These are phyloP conservation scores for Pyxicephalus adspersus DNA, from an alignment of 2,113 vertebrate genomes.

Conservation along the genomic window DNA sequence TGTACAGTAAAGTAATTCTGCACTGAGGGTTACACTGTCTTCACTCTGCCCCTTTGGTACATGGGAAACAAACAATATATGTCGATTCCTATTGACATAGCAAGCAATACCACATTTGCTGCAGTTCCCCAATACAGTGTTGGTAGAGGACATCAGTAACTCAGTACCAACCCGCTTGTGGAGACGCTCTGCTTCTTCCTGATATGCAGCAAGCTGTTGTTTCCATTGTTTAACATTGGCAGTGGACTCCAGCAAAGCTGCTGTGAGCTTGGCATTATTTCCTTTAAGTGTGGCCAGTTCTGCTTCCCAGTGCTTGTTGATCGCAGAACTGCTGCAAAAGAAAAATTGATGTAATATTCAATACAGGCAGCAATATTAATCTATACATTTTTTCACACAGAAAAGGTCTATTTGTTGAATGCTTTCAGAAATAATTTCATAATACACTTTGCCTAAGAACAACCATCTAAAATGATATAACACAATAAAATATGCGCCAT, in stretches of 20 bases:
- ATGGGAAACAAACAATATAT: neutral
- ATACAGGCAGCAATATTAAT: neutral
- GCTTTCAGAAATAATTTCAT: too few relatives aligned
- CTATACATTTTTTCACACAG: neutral
- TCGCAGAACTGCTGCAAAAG: constrained; percentile 73
- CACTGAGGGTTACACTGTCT: too few relatives aligned
- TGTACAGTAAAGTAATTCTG: too few relatives aligned
- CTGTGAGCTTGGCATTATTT: constrained; percentile 97
- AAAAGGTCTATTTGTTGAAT: too few relatives aligned
- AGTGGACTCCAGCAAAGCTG: constrained; percentile 95
- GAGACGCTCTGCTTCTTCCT: constrained; percentile 96
- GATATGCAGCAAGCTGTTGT: constrained; percentile 95
- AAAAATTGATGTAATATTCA: neutral
- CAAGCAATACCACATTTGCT: neutral
- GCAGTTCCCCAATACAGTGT: neutral
- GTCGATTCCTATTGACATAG: neutral
- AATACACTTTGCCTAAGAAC: too few relatives aligned
- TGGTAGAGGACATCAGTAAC: constrained; percentile 56
- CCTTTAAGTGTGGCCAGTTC: constrained; percentile 95
- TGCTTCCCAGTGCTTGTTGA: constrained; percentile 98
- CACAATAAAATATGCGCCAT: too few relatives aligned
- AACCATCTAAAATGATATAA: too few relatives aligned
- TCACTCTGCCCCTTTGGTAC: too few relatives aligned
- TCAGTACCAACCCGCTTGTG: constrained; percentile 86
- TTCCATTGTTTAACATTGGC: constrained; percentile 99